phyloP scores from a whole-genome alignment of 2,888 invertebrate species.

The Ophonus ardosiacus region DNA sequence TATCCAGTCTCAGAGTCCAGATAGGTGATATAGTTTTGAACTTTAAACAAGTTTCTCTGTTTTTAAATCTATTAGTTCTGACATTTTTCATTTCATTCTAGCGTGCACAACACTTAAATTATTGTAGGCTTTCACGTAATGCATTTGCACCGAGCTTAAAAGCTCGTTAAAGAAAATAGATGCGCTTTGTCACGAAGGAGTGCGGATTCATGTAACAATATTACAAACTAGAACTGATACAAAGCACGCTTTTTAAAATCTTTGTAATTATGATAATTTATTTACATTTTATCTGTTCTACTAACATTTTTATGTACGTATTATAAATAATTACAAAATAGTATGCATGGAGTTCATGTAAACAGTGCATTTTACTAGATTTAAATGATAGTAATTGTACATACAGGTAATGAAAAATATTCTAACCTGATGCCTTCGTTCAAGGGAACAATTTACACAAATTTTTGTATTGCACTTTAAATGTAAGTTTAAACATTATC shows the following conservation, averaged over 20 bases:
- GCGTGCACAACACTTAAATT: slow-evolving; percentile 26
- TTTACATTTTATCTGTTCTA: neutral
- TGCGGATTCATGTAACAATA: slow-evolving; percentile 20
- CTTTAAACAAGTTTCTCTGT: neutral
- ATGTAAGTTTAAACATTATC: too few species aligned
- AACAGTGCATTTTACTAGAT: too few species aligned
- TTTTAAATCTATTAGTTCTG: neutral
- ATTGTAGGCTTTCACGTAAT: slow-evolving; percentile 21
- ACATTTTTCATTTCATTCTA: slow-evolving; percentile 14
- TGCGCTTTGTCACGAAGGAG: slow-evolving; percentile 26
- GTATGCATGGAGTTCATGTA: too few species aligned
- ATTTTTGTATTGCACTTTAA: too few species aligned
- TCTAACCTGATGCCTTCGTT: too few species aligned
- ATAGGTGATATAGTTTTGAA: neutral
- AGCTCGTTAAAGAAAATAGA: slow-evolving; percentile 45
- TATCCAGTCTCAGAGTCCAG: neutral
- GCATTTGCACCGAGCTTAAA: slow-evolving; percentile 11
- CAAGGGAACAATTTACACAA: too few species aligned
- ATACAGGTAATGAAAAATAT: too few species aligned
- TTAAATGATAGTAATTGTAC: too few species aligned
- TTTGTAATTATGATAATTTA: neutral
- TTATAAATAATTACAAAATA: too few species aligned
- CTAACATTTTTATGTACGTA: neutral
- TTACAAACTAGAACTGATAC: neutral
- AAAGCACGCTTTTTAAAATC: neutral